Percentiles rank a stretch among this genome's conserved stretches.
phyloP scores from a whole-genome alignment of 2,888 invertebrate species.

The Anarsia innoxiella region DNA sequence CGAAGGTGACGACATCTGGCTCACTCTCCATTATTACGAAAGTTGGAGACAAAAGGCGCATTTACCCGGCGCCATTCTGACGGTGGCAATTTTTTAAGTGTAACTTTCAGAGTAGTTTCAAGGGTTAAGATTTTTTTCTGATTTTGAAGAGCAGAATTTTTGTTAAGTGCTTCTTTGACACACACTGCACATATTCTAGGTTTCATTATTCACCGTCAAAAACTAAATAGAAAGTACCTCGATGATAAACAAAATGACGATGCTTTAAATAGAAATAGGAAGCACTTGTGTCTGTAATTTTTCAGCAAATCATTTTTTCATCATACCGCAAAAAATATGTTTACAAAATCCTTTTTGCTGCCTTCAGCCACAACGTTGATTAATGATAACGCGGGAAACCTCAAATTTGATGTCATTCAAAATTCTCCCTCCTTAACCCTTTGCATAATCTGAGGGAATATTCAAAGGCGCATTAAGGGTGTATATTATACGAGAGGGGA shows the following conservation, averaged over 20 bases:
- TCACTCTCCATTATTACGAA: slow-evolving; percentile 16
- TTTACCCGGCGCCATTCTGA: slow-evolving; percentile 12
- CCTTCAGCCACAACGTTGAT: neutral
- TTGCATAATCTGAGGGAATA: slow-evolving; percentile 32
- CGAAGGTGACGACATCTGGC: slow-evolving; percentile 21
- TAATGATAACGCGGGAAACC: slow-evolving; percentile 7
- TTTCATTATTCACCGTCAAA: too few relatives aligned
- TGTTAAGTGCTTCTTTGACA: too few relatives aligned
- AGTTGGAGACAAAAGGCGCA: slow-evolving; percentile 22
- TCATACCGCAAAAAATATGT: too few relatives aligned
- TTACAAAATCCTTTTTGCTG: neutral
- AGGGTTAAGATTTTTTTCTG: too few relatives aligned
- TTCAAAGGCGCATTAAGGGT: slow-evolving; percentile 29
- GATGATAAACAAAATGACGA: neutral
- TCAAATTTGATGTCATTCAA: slow-evolving; percentile 7
- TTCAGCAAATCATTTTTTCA: neutral
- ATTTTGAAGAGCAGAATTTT: too few relatives aligned
- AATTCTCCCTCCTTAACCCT: slow-evolving; percentile 19
- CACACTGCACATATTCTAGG: too few relatives aligned
- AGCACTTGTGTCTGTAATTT: neutral
- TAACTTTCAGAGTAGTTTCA: neutral
- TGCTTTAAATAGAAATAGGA: neutral
- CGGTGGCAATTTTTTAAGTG: neutral
- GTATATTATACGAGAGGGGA: slow-evolving; percentile 45
- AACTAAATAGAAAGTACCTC: too few relatives aligned